A percentile compares a stretch with the other conserved stretches of the same genome.
Conservation (phyloP, 2,888 invertebrate genomes). For the Dexiosoma caninum region DNA sequence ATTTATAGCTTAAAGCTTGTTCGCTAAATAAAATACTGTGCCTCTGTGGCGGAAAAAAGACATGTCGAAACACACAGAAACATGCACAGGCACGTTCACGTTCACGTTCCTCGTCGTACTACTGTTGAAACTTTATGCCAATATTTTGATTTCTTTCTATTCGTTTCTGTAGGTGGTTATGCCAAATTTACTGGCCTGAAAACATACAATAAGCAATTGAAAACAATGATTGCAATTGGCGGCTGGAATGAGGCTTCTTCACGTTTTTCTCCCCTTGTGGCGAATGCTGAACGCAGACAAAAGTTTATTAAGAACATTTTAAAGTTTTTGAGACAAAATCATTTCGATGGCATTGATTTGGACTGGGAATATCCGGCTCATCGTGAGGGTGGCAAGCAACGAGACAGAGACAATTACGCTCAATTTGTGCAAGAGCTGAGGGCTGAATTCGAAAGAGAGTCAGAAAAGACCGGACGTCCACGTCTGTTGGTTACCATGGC, state of each 20-base stretch:
- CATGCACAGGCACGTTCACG: background rate
- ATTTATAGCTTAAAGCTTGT: constrained; percentile 45
- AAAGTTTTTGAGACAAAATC: constrained; percentile 92
- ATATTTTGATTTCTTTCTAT: no score
- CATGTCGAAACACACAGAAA: background rate
- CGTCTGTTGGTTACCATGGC: constrained; percentile 93
- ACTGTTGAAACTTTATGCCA: no score
- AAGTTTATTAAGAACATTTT: constrained; percentile 90
- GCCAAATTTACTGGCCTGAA: constrained; percentile 95
- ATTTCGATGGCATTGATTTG: constrained; percentile 94
- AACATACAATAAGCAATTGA: constrained; percentile 93
- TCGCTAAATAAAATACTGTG: background rate
- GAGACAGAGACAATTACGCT: constrained; percentile 92
- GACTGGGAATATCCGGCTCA: constrained; percentile 86
- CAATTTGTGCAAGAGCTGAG: constrained; percentile 91
- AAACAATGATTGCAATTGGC: constrained; percentile 93
- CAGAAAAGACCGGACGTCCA: constrained; percentile 88
- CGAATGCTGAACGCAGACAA: constrained; percentile 85
- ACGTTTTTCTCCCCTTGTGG: constrained; percentile 92
- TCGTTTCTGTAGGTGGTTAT: constrained; percentile 95
- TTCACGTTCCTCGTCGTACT: no score
- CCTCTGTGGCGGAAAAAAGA: background rate
- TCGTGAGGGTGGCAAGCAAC: constrained; percentile 84
- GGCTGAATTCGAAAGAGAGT: constrained; percentile 92
- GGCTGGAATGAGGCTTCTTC: constrained; percentile 96